Percentiles rank a stretch among this genome's conserved stretches.
Evolutionary conservation across 2,888 invertebrate species (phyloP).

Genomic region (Ischnura elegans): DNA sequence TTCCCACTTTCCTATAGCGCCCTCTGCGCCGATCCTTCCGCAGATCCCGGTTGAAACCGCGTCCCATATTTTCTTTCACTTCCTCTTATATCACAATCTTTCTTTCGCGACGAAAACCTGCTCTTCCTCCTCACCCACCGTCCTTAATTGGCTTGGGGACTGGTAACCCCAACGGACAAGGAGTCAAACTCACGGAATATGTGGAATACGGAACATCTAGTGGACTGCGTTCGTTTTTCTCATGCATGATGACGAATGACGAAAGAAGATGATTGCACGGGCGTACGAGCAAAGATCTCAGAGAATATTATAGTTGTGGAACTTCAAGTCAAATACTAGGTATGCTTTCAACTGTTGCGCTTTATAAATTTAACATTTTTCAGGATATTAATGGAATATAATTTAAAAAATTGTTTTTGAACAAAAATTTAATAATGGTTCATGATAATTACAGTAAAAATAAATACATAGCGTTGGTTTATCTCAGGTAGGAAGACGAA

Average conservation of each 20-base stretch:
- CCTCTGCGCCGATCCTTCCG: neutral
- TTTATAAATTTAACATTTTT: too few species aligned
- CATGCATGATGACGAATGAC: neutral
- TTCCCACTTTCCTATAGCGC: neutral
- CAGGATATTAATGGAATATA: too few species aligned
- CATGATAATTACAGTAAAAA: too few species aligned
- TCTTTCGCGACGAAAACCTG: neutral
- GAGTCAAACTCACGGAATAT: constrained; percentile 14
- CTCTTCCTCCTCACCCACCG: neutral
- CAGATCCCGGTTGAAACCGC: neutral
- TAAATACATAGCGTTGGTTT: too few species aligned
- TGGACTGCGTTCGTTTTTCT: neutral
- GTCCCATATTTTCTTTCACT: neutral
- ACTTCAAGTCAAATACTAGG: too few species aligned
- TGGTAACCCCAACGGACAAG: neutral
- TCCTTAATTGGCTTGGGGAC: constrained; percentile 39
- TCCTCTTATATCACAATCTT: neutral
- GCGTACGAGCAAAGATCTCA: neutral
- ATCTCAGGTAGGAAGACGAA: too few species aligned
- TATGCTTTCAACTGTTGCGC: too few species aligned
- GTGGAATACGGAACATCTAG: neutral
- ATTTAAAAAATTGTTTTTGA: too few species aligned
- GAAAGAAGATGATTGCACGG: neutral
- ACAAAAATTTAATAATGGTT: too few species aligned
- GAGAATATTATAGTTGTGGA: too few species aligned